These are phyloP conservation scores for Lordiphosa andalusiaca DNA, from an alignment of 2,888 invertebrate genomes.

Conservation along the genomic window DNA sequence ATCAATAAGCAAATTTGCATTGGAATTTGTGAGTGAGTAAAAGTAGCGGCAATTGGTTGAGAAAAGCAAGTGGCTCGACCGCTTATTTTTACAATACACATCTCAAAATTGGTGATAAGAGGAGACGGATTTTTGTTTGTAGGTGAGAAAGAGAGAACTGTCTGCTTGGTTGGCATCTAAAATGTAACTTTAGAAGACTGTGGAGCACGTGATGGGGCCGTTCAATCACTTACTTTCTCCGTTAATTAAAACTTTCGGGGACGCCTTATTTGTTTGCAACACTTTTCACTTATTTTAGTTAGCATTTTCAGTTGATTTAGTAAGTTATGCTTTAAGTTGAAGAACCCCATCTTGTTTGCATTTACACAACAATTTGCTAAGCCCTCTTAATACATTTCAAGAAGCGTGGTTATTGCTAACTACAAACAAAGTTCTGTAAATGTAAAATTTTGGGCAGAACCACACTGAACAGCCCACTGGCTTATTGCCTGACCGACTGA, in stretches of 20 bases:
- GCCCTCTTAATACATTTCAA: too few relatives aligned
- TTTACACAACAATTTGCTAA: conserved; percentile 11
- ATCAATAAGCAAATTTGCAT: conserved; percentile 21
- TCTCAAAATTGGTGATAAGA: conserved; percentile 23
- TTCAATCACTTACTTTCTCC: not conserved
- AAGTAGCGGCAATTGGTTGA: not conserved
- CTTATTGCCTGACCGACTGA: conserved; percentile 58
- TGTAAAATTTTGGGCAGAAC: conserved; percentile 8
- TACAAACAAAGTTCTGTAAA: conserved; percentile 3
- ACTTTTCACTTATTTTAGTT: conserved; percentile 4
- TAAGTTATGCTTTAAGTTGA: conserved; percentile 19
- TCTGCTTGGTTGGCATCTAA: too few relatives aligned
- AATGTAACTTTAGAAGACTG: not conserved
- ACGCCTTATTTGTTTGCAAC: conserved; percentile 36
- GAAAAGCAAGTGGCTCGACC: not conserved
- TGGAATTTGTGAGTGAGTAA: conserved; percentile 4
- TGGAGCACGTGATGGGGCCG: conserved; percentile 1
- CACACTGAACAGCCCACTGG: conserved; percentile 33
- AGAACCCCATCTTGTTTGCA: conserved; percentile 18
- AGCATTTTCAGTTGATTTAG: conserved; percentile 34
- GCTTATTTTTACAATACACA: conserved; percentile 37
- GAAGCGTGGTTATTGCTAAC: conserved; percentile 5
- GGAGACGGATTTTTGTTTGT: too few relatives aligned
- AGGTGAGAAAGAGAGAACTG: not conserved
- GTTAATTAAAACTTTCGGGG: too few relatives aligned